phyloP scores from a whole-genome alignment of 2,888 invertebrate species.

The Piscicola geometra region DNA sequence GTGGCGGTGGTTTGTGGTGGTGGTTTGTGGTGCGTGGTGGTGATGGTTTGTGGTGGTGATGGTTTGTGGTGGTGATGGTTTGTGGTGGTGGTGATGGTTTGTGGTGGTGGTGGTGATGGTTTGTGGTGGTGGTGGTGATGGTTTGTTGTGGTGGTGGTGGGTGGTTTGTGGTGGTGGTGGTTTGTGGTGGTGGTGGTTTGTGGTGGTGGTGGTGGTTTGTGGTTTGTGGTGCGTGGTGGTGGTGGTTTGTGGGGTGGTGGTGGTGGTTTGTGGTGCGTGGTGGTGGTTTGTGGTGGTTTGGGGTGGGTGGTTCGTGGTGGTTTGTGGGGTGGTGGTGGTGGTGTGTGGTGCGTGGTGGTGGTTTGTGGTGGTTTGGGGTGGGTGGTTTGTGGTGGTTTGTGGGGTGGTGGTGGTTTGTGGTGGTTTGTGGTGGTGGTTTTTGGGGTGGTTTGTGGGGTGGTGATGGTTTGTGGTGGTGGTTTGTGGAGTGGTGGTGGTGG shows the following conservation, averaged over 20 bases:
- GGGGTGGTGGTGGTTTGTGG: constrained; percentile 1
- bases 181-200: not conserved
- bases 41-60: not conserved
- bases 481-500: not conserved
- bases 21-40: constrained; percentile 4
- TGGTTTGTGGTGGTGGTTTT: constrained; percentile 14
- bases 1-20: not conserved
- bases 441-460: constrained; percentile 12
- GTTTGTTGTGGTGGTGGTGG: not conserved
- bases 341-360: not conserved
- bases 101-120: constrained; percentile 11
- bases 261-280: not conserved
- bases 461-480: constrained; percentile 7
- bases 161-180: constrained; percentile 1
- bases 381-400: not conserved
- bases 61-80: too few relatives aligned
- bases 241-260: constrained; percentile 1
- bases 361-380: constrained; percentile 2
- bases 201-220: not conserved
- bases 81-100: constrained; percentile 6
- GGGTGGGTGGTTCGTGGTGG: constrained; percentile 15
- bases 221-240: not conserved
- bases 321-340: not conserved
- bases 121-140: not conserved
- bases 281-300: not conserved